Conservation (phyloP, 1,140 invertebrate species). For the Dinoponera quadriceps region DNA sequence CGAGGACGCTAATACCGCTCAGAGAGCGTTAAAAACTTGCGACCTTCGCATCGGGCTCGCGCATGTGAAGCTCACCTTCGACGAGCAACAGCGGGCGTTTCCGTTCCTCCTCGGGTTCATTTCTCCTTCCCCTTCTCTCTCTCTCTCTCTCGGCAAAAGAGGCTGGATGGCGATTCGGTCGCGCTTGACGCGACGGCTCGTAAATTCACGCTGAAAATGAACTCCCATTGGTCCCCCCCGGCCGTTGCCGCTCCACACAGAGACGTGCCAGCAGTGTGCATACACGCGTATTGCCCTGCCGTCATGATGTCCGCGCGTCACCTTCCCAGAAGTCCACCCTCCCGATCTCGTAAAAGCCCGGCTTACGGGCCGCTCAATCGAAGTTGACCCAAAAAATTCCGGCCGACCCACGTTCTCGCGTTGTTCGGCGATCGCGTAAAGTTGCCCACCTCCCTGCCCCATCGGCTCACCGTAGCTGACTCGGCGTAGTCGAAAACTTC, state of each 20-base stretch:
- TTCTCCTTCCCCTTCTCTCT: too few relatives aligned
- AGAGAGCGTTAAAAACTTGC: constrained; percentile 23
- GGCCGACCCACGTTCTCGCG: constrained; percentile 6
- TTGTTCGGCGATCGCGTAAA: constrained; percentile 43
- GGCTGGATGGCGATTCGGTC: constrained; percentile 13
- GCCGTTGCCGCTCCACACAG: not conserved
- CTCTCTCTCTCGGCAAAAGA: not conserved
- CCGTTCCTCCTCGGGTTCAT: not conserved
- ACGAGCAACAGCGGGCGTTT: not conserved
- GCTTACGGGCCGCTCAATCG: constrained; percentile 49
- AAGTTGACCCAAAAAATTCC: constrained; percentile 53
- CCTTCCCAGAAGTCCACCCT: not conserved
- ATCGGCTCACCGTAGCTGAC: constrained; percentile 30
- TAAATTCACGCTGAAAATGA: constrained; percentile 30
- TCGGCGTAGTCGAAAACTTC: constrained; percentile 68
- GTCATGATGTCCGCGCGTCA: not conserved
- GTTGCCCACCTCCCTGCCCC: constrained; percentile 16
- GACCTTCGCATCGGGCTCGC: not conserved
- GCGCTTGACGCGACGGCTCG: not conserved
- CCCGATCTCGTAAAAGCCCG: constrained; percentile 38
- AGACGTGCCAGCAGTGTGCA: not conserved
- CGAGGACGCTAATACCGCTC: not conserved
- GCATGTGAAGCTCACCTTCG: not conserved
- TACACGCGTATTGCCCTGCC: not conserved
- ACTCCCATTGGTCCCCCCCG: not conserved